phyloP scores from a whole-genome alignment of 2,113 vertebrate genomes.

The Lycaon pictus region DNA sequence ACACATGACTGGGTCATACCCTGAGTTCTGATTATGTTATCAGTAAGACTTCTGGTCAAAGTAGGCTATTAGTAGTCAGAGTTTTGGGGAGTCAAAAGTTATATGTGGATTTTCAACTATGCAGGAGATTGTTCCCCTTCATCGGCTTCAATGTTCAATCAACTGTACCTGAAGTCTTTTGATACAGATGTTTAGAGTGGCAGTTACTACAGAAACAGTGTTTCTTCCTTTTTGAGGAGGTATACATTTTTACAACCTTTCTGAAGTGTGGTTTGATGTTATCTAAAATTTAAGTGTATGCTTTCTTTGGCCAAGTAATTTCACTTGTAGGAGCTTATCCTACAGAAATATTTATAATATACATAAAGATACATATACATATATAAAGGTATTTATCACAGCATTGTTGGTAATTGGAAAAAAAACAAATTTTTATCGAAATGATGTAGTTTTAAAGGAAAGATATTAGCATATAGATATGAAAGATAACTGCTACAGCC shows the following conservation, averaged over 20 bases:
- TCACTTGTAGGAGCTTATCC: neutral
- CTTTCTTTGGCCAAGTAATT: neutral
- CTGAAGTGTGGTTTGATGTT: neutral
- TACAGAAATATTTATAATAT: neutral
- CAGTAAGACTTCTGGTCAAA: neutral
- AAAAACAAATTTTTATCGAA: neutral
- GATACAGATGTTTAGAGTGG: neutral
- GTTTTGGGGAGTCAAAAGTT: neutral
- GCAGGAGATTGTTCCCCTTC: neutral
- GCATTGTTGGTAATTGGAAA: neutral
- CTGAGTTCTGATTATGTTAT: neutral
- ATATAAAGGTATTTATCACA: neutral
- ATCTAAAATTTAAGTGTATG: neutral
- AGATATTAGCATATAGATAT: neutral
- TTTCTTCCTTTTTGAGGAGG: neutral
- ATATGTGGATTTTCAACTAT: neutral
- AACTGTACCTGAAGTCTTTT: neutral
- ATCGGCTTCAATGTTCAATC: neutral
- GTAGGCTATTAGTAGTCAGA: too few species aligned
- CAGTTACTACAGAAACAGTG: neutral
- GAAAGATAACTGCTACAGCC: neutral
- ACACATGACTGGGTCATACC: too few species aligned
- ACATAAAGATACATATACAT: neutral
- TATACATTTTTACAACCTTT: neutral
- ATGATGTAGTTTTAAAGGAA: neutral